phyloP scores from a whole-genome alignment of 2,888 invertebrate species.

The Sclerodermus sp. region DNA sequence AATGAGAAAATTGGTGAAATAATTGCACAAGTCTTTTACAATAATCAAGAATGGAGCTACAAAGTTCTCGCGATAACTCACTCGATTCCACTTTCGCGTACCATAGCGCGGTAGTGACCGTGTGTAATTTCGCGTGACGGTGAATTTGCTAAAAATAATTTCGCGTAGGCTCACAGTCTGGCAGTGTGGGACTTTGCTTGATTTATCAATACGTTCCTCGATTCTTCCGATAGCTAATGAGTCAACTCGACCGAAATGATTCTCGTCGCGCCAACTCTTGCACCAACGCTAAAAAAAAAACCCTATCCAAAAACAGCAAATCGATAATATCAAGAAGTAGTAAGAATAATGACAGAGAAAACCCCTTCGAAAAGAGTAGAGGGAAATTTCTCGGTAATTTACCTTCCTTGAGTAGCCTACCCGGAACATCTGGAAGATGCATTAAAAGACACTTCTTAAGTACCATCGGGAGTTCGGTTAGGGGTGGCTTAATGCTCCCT shows the following conservation, averaged over 20 bases:
- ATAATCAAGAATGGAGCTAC: too few relatives aligned
- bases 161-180: constrained; percentile 2
- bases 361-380: neutral
- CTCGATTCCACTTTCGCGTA: constrained; percentile 9
- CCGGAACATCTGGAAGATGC: constrained; percentile 29
- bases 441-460: constrained; percentile 14
- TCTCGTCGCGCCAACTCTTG: too few relatives aligned
- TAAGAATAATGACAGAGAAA: too few relatives aligned
- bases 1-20: too few relatives aligned
- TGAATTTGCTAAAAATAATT: constrained; percentile 6
- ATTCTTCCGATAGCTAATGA: too few relatives aligned
- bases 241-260: too few relatives aligned
- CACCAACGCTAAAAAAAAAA: too few relatives aligned
- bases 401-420: constrained; percentile 32
- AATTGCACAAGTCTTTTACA: too few relatives aligned
- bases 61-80: too few relatives aligned
- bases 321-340: too few relatives aligned
- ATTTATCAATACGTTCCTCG: too few relatives aligned
- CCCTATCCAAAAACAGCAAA: too few relatives aligned
- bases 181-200: neutral
- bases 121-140: constrained; percentile 9
- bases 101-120: neutral
- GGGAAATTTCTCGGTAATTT: constrained; percentile 7
- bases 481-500: neutral
- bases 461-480: constrained; percentile 13